Evolutionary conservation across 2,113 vertebrate genomes (phyloP).

Genomic region (Vanacampus margaritifer): DNA sequence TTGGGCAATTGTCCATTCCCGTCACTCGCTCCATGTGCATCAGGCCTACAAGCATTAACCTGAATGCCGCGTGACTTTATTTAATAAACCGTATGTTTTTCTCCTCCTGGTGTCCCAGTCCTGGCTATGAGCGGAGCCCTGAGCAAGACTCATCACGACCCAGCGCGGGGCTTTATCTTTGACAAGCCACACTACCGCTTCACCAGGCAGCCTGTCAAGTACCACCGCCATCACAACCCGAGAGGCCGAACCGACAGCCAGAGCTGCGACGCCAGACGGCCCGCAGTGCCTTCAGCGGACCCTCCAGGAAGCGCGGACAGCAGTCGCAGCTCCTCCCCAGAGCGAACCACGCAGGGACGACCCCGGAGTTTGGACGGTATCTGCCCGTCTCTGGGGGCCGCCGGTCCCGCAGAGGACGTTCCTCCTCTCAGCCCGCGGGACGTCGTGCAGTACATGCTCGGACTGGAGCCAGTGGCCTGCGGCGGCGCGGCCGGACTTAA

Average conservation of each 20-base stretch:
- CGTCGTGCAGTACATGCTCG: constrained; percentile 57
- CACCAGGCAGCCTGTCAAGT: constrained; percentile 80
- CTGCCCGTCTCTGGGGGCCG: too few species aligned
- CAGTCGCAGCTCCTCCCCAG: constrained; percentile 63
- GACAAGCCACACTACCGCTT: constrained; percentile 72
- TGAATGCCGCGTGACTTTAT: not conserved
- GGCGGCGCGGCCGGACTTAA: constrained; percentile 21
- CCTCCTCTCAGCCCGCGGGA: constrained; percentile 37
- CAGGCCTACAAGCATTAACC: not conserved
- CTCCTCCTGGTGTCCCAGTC: constrained; percentile 53
- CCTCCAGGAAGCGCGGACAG: constrained; percentile 40
- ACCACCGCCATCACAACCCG: constrained; percentile 58
- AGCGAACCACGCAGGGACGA: constrained; percentile 31
- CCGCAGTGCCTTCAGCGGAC: constrained; percentile 14
- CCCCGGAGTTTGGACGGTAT: constrained; percentile 57
- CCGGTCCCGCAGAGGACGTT: not conserved
- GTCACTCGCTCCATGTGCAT: too few species aligned
- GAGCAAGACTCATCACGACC: constrained; percentile 17
- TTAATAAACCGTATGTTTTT: constrained; percentile 13
- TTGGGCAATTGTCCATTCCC: too few species aligned
- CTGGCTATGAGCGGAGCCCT: constrained; percentile 64
- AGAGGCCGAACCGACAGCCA: constrained; percentile 37
- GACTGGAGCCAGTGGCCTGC: constrained; percentile 27
- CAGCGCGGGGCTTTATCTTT: constrained; percentile 15
- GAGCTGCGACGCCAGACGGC: constrained; percentile 29